phyloP scores from a whole-genome alignment of 2,113 vertebrate species.

The Bujurquina vittata region DNA sequence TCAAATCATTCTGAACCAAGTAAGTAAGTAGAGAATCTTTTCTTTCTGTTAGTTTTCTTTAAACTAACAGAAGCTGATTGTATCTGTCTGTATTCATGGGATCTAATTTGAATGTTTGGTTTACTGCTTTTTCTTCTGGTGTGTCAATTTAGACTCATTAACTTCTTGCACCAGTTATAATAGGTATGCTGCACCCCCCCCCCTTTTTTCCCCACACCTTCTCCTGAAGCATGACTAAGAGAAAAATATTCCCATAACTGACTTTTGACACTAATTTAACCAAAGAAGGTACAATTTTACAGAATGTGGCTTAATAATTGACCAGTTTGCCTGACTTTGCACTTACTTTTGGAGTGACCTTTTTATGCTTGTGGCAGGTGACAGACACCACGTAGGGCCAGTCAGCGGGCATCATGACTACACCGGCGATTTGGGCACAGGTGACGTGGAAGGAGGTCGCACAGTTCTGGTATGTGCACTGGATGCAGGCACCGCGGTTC shows the following conservation, averaged over 20 bases:
- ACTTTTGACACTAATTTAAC: neutral
- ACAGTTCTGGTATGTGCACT: constrained; percentile 92
- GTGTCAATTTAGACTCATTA: neutral
- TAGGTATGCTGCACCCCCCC: too few relatives aligned
- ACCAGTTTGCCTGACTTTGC: too few relatives aligned
- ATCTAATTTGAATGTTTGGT: neutral
- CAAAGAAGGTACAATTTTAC: neutral
- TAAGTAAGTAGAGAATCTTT: too few relatives aligned
- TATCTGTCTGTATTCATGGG: neutral
- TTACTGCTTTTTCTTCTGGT: neutral
- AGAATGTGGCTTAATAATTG: neutral
- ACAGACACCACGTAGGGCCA: constrained; percentile 96
- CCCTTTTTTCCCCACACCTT: neutral
- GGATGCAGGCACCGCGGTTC: constrained; percentile 90
- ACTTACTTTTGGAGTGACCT: constrained; percentile 75
- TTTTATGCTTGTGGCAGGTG: constrained; percentile 92
- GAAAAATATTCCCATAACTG: neutral
- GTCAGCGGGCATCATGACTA: constrained; percentile 92
- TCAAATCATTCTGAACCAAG: neutral
- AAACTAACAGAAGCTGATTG: neutral
- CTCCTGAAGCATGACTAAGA: neutral
- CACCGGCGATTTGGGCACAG: constrained; percentile 90
- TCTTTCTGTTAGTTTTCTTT: too few relatives aligned
- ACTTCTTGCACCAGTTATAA: too few relatives aligned
- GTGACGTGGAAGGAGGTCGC: constrained; percentile 98